A percentile compares a stretch with the other conserved stretches of the same genome.
Conservation (phyloP, 2,113 vertebrate genomes). For the Rhegmatorhina hoffmannsi region DNA sequence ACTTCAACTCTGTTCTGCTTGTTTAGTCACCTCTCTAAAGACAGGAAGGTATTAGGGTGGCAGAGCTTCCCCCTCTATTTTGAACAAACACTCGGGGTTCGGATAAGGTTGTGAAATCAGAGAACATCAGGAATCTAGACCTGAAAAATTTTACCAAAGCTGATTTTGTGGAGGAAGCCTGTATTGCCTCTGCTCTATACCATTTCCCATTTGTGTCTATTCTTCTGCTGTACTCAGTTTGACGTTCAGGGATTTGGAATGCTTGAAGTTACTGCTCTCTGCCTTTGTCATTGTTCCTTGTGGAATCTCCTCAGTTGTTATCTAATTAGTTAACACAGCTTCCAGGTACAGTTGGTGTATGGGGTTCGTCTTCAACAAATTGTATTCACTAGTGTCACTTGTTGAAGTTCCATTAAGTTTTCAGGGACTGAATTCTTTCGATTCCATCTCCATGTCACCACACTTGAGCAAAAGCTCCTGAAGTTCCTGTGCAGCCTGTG, state of each 20-base stretch:
- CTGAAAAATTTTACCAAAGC: background rate
- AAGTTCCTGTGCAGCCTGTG: background rate
- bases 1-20: background rate
- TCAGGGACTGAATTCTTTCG: background rate
- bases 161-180: background rate
- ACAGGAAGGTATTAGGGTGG: background rate
- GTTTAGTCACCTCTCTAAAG: background rate
- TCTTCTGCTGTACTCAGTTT: background rate
- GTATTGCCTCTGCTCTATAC: background rate
- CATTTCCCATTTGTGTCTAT: background rate
- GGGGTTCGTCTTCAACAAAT: background rate
- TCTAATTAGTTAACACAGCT: background rate
- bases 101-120: background rate
- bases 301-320: background rate
- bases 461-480: background rate
- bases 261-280: background rate
- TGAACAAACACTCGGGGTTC: background rate
- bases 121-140: background rate
- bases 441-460: background rate
- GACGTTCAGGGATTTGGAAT: background rate
- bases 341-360: background rate
- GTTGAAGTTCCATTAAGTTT: background rate
- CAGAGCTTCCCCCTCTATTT: background rate
- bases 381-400: background rate
- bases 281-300: background rate